phyloP scores from a whole-genome alignment of 2,888 invertebrate species.

The Spisula solida region DNA sequence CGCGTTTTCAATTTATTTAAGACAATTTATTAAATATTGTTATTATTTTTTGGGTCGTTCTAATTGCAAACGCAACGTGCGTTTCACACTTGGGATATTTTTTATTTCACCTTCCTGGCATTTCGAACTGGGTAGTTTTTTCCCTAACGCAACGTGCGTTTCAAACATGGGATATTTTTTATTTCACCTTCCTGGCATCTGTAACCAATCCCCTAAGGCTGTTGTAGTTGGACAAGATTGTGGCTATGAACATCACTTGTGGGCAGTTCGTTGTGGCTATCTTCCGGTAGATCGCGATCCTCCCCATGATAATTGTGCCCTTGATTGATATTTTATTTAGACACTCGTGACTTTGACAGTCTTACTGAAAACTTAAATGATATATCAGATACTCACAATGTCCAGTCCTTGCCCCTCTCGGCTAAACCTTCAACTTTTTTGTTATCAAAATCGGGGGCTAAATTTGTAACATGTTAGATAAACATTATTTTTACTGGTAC shows the following conservation, averaged over 20 bases:
- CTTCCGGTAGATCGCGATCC: conserved; percentile 31
- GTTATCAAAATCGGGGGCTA: background rate
- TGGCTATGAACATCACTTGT: conserved; percentile 26
- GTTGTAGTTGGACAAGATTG: conserved; percentile 34
- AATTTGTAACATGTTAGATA: conserved; percentile 17
- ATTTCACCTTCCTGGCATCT: background rate
- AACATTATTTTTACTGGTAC: background rate
- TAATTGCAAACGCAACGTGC: too few relatives aligned
- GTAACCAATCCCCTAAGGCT: background rate
- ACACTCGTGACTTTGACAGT: conserved; percentile 70
- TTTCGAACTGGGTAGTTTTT: background rate
- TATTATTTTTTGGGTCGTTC: too few relatives aligned
- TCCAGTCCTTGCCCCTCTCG: conserved; percentile 5
- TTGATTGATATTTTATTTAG: conserved; percentile 75
- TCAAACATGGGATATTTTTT: background rate
- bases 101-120: background rate
- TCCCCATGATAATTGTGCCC: conserved; percentile 52
- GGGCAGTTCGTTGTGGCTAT: conserved; percentile 32
- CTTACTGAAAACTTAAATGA: conserved; percentile 48
- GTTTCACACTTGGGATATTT: background rate
- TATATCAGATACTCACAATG: conserved; percentile 34
- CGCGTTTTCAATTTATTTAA: too few relatives aligned
- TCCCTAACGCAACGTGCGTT: background rate
- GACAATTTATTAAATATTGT: background rate
- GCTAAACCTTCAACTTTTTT: background rate